phyloP scores from a whole-genome alignment of 2,113 vertebrate genomes.

The Oxyruncus cristatus region DNA sequence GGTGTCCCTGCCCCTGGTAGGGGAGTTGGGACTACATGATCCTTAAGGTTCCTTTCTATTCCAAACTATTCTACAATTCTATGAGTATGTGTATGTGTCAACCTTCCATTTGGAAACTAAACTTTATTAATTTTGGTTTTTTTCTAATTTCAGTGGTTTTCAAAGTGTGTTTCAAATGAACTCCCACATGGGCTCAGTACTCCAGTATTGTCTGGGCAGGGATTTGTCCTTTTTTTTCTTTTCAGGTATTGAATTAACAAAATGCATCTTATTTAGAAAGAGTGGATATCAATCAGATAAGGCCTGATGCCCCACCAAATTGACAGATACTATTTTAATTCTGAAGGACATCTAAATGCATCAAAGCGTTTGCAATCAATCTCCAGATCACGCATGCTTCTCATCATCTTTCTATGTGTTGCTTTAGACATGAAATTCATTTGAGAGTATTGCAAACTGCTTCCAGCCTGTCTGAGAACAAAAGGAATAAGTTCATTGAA shows the following conservation, averaged over 20 bases:
- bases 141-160: neutral
- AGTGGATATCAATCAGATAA: neutral
- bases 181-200: rapidly evolving
- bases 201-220: neutral
- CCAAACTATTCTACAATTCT: neutral
- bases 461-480: neutral
- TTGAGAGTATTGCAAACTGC: neutral
- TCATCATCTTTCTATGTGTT: neutral
- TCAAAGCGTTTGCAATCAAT: neutral
- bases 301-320: neutral
- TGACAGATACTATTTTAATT: neutral
- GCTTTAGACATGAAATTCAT: neutral
- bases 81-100: neutral
- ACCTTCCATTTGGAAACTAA: neutral
- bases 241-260: neutral
- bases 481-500: neutral
- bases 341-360: neutral
- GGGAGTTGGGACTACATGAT: neutral
- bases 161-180: neutral
- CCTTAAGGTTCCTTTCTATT: neutral
- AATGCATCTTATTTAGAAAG: neutral
- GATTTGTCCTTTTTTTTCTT: neutral
- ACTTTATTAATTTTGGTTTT: neutral
- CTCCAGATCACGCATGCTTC: neutral
- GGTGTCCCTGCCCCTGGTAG: neutral